Percentiles rank a stretch among this genome's conserved stretches.
phyloP scores from a whole-genome alignment of 2,797 vertebrate genomes.

The Aphelocoma californica region DNA sequence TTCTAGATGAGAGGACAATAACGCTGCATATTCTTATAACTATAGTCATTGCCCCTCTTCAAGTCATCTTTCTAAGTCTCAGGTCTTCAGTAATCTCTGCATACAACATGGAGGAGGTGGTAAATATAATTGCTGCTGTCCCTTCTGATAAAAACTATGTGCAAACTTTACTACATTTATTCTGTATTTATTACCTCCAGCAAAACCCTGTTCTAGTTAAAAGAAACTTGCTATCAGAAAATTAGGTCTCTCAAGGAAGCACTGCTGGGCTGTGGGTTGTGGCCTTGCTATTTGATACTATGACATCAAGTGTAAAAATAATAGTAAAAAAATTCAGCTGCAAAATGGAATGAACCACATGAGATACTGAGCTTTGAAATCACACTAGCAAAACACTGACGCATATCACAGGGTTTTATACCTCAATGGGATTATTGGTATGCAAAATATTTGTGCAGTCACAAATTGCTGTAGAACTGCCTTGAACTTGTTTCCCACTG shows the following conservation, averaged over 20 bases:
- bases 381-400: not conserved
- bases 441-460: not conserved
- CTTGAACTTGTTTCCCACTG: not conserved
- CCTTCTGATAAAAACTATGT: not conserved
- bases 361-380: not conserved
- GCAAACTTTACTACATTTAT: not conserved
- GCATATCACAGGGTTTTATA: not conserved
- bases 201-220: not conserved
- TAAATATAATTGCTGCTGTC: not conserved
- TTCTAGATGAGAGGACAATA: not conserved
- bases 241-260: not conserved
- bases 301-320: not conserved
- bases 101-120: not conserved
- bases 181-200: not conserved
- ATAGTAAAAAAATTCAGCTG: not conserved
- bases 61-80: not conserved
- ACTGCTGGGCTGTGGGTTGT: not conserved
- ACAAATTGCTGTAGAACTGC: not conserved
- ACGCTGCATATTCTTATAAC: fast-evolving
- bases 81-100: not conserved
- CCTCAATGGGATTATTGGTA: not conserved
- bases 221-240: not conserved
- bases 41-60: not conserved
- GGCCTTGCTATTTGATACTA: not conserved
- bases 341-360: not conserved